phyloP scores from a whole-genome alignment of 2,797 vertebrate species.

The Odontamblyopus lacepedii region DNA sequence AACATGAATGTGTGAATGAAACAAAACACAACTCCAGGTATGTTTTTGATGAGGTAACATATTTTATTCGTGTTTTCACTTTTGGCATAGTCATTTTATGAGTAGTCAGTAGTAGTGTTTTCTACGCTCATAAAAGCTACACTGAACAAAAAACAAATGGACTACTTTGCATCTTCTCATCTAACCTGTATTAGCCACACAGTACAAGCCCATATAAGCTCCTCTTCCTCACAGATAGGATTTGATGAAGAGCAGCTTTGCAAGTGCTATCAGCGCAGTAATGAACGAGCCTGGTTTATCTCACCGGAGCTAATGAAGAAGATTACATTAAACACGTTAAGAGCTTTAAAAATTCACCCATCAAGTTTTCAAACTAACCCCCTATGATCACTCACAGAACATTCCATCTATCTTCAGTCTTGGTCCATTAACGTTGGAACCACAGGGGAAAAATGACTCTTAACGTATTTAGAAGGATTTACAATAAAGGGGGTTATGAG shows the following conservation, averaged over 20 bases:
- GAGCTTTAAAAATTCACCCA: slow-evolving; percentile 1
- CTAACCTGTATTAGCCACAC: background rate
- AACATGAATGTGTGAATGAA: no score
- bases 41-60: no score
- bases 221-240: background rate
- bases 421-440: slow-evolving; percentile 3
- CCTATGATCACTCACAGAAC: background rate
- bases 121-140: background rate
- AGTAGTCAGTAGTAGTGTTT: background rate
- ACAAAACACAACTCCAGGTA: no score
- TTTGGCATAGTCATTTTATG: background rate
- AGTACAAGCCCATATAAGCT: background rate
- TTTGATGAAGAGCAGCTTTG: background rate
- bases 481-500: background rate
- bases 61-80: background rate
- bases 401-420: background rate
- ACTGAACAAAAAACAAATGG: background rate
- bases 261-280: background rate
- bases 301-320: slow-evolving; percentile 12
- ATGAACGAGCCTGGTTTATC: slow-evolving; percentile 14
- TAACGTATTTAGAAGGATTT: background rate
- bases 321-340: slow-evolving; percentile 11
- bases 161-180: background rate
- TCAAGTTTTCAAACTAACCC: background rate
- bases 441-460: slow-evolving; percentile 6